Percentiles rank a stretch among this genome's conserved stretches.
phyloP scores from a whole-genome alignment of 2,888 invertebrate genomes.

The Eristalis pertinax region DNA sequence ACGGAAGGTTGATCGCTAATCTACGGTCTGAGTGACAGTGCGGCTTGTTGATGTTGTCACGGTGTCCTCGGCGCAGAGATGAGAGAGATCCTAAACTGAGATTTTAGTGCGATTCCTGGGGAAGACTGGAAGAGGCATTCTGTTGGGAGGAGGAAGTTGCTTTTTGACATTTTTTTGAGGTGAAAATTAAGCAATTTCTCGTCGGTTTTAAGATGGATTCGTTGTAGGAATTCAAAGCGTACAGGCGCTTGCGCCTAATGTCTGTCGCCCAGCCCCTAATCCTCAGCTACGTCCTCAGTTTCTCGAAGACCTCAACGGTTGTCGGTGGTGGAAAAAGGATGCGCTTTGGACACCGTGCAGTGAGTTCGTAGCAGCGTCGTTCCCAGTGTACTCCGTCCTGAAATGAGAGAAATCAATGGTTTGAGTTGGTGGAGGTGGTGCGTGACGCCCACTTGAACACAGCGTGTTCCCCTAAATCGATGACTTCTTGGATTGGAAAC shows the following conservation, averaged over 20 bases:
- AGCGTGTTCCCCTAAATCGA: conserved; percentile 80
- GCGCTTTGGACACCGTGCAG: conserved; percentile 79
- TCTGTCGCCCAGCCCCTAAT: too few species aligned
- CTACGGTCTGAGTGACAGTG: conserved; percentile 63
- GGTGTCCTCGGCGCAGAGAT: neutral
- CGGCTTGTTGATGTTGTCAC: conserved; percentile 17
- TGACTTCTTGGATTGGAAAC: conserved; percentile 84
- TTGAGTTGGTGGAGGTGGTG: neutral
- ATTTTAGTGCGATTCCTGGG: neutral
- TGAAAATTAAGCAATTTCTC: neutral
- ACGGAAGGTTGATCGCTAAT: conserved; percentile 50
- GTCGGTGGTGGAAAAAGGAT: conserved; percentile 79
- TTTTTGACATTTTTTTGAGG: too few species aligned
- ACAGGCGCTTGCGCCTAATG: too few species aligned
- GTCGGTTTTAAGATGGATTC: too few species aligned
- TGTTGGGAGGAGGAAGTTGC: too few species aligned
- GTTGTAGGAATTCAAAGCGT: too few species aligned
- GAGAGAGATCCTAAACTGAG: neutral
- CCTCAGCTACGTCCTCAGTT: conserved; percentile 81
- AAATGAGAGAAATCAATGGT: neutral
- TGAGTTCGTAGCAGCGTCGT: conserved; percentile 86
- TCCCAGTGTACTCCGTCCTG: conserved; percentile 82
- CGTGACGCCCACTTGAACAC: conserved; percentile 74
- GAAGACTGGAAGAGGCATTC: too few species aligned
- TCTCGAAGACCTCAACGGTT: conserved; percentile 83